A percentile compares a stretch with the other conserved stretches of the same genome.
These are phyloP conservation scores for Megaceryle maxima DNA, from an alignment of 2,113 vertebrate species.

Conservation along the genomic window DNA sequence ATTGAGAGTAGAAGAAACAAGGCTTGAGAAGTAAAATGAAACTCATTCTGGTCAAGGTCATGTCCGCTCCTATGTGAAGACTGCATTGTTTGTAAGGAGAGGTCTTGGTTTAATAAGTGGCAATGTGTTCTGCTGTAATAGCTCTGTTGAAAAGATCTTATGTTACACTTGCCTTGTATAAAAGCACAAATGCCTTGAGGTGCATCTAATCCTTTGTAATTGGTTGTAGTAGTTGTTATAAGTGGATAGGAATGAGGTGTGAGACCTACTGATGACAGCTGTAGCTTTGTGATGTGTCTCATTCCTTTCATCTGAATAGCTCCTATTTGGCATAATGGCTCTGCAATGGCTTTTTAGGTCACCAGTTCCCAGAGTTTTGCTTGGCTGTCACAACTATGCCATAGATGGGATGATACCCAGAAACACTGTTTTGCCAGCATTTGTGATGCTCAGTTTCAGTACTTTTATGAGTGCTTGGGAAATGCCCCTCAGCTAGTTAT, in stretches of 20 bases:
- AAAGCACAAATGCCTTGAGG: neutral
- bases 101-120: neutral
- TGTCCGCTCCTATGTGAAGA: neutral
- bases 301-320: neutral
- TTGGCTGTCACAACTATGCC: slow-evolving; percentile 82
- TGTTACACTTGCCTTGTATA: neutral
- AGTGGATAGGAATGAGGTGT: neutral
- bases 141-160: neutral
- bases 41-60: neutral
- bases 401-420: slow-evolving; percentile 75
- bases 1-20: neutral
- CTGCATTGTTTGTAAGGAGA: neutral
- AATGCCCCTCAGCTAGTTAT: slow-evolving; percentile 82
- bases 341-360: slow-evolving; percentile 60
- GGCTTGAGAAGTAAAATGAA: neutral
- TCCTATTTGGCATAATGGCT: neutral
- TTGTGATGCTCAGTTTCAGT: slow-evolving; percentile 82
- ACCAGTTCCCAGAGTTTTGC: slow-evolving; percentile 73
- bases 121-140: slow-evolving; percentile 13
- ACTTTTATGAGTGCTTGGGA: slow-evolving; percentile 85
- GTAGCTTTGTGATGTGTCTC: neutral
- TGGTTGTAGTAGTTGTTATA: neutral
- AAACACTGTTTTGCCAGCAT: slow-evolving; percentile 77
- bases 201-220: neutral
- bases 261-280: neutral